These are phyloP conservation scores for Hiodon tergisus DNA, from an alignment of 2,113 vertebrate species.

Conservation along the genomic window DNA sequence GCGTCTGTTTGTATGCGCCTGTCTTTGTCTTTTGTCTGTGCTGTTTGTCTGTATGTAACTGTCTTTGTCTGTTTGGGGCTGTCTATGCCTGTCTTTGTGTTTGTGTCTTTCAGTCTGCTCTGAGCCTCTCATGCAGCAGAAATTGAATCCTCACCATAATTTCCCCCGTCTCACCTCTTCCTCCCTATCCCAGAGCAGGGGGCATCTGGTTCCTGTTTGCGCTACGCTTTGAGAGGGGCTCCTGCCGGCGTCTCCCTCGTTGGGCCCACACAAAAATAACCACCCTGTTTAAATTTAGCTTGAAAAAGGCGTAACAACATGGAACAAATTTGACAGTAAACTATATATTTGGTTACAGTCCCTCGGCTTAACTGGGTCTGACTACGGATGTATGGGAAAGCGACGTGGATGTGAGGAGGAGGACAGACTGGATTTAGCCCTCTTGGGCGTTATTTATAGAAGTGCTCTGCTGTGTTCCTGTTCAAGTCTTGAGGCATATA, in stretches of 20 bases:
- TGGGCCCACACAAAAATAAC: slow-evolving; percentile 12
- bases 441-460: too few relatives aligned
- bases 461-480: too few relatives aligned
- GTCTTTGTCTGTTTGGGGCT: too few relatives aligned
- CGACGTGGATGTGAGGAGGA: neutral
- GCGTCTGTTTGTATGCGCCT: too few relatives aligned
- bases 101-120: too few relatives aligned
- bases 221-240: neutral
- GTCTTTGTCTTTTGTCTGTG: too few relatives aligned
- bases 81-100: too few relatives aligned
- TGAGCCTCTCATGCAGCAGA: too few relatives aligned
- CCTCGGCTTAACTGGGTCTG: neutral
- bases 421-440: neutral
- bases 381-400: neutral
- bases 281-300: slow-evolving; percentile 10
- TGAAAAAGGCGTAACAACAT: slow-evolving; percentile 8
- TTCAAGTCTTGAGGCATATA: too few relatives aligned
- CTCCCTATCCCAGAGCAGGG: neutral
- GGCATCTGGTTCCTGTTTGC: slow-evolving; percentile 20
- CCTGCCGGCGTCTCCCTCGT: neutral
- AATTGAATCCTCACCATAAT: too few relatives aligned
- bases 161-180: neutral
- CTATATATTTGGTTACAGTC: slow-evolving; percentile 15
- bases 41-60: too few relatives aligned
- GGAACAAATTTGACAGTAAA: slow-evolving; percentile 20